A percentile compares a stretch with the other conserved stretches of the same genome.
phyloP scores from a whole-genome alignment of 2,888 invertebrate genomes.

The Luperina testacea region DNA sequence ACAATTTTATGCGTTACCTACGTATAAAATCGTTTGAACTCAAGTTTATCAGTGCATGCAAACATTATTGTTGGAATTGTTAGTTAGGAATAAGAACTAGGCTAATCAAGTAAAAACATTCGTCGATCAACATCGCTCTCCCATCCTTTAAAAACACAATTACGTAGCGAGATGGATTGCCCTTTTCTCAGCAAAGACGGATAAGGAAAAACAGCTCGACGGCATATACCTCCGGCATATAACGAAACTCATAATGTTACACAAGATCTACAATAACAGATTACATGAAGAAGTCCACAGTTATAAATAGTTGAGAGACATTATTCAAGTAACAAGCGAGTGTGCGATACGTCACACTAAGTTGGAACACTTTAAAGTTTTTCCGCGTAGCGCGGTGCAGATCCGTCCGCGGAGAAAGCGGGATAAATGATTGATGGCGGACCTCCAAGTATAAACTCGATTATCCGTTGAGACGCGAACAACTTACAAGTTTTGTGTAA shows the following conservation, averaged over 20 bases:
- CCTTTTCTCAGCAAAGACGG: slow-evolving; percentile 12
- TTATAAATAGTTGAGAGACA: slow-evolving; percentile 63
- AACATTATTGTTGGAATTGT: background rate
- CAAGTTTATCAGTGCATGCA: background rate
- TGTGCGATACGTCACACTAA: slow-evolving; percentile 83
- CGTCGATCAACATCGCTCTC: background rate
- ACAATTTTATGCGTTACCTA: background rate
- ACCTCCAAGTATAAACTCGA: slow-evolving; percentile 90
- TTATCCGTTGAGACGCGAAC: slow-evolving; percentile 90
- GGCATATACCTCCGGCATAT: slow-evolving; percentile 22
- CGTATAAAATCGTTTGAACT: background rate
- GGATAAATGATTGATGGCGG: slow-evolving; percentile 90
- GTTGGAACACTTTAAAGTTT: slow-evolving; percentile 88
- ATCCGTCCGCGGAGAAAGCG: slow-evolving; percentile 79
- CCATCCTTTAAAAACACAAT: slow-evolving; percentile 15
- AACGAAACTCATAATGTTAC: slow-evolving; percentile 28
- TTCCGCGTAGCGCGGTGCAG: slow-evolving; percentile 80
- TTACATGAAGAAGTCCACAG: slow-evolving; percentile 48
- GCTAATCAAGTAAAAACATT: slow-evolving; percentile 6
- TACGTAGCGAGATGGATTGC: slow-evolving; percentile 28
- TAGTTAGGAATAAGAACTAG: background rate
- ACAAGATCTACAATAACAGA: slow-evolving; percentile 41
- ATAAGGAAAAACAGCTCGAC: slow-evolving; percentile 24
- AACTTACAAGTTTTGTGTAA: slow-evolving; percentile 90
- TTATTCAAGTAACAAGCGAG: slow-evolving; percentile 75